Base-by-base conservation (phyloP, 2,113 vertebrate species). In the Paramormyrops kingsleyae region DNA sequence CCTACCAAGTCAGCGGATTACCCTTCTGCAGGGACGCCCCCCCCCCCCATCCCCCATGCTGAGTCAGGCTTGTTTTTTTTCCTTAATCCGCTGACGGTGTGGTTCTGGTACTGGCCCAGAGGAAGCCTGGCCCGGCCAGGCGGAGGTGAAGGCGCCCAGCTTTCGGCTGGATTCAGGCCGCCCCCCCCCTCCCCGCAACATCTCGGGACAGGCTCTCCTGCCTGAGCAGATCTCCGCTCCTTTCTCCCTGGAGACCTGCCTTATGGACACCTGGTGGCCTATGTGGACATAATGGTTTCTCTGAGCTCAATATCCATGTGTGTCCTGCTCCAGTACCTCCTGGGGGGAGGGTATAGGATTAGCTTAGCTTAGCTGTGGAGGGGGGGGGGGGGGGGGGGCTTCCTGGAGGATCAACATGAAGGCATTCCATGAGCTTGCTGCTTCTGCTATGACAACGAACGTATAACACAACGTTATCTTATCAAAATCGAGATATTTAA, bases 111-210 rank as follows among this genome's bases (percentile, higher is more conserved):
- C 42, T 46, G 87, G 44, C n/a, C 50, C n/a, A 50, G 44, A 88
- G 31, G 42, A 74, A 39, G 59, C 56, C 17, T 21, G 5, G 56
- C n/a, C 53, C 74, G 85, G 86, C 42, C 59, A 53, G 49, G 84
- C 24, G 15, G 49, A 53, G 90, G 84, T 88, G 80, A 83, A 47
- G 35, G n/a, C 46, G 85, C 90, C n/a, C 56, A n/a, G 59, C 59
- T 62, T 62, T 62, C 8, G 24, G 8, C 83, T 62, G 84, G 77
- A 86, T 90, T 88, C 66, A 35, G 66, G 66, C 66, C 66, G 2
- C 13, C 70, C 12, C 13, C 66, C 31, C 70, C 31, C 31, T 10
- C 1, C 4, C 35, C n/a, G 0, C 13, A 13, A 42, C 3, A 77
- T 77, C 70, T 77, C 13, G 6, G 70, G 70, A 35, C 35, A 19